A percentile compares a stretch with the other conserved stretches of the same genome.
phyloP scores from a whole-genome alignment of 2,113 vertebrate genomes.

The Aramus guarauna region DNA sequence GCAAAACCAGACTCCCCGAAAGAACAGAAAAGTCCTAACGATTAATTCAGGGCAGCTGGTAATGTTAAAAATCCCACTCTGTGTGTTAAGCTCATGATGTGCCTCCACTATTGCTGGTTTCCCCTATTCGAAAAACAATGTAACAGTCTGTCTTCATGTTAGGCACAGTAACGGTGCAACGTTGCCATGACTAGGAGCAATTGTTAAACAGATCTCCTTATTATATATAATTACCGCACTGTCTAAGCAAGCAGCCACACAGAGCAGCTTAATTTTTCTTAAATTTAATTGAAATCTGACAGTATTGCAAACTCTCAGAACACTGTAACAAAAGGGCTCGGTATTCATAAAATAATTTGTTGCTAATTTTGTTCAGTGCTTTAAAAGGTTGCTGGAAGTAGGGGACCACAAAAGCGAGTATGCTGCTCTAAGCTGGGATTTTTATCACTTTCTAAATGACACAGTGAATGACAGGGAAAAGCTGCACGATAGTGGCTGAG shows the following conservation, averaged over 20 bases:
- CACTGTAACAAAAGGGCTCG: slow-evolving; percentile 54
- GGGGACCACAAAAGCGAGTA: slow-evolving; percentile 67
- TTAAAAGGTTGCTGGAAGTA: slow-evolving; percentile 67
- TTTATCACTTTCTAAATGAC: slow-evolving; percentile 75
- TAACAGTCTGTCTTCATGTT: slow-evolving; percentile 40
- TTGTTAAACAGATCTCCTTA: slow-evolving; percentile 52
- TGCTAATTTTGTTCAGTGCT: slow-evolving; percentile 58
- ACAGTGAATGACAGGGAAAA: slow-evolving; percentile 70
- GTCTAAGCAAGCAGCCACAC: slow-evolving; percentile 69
- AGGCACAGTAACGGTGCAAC: slow-evolving; percentile 6
- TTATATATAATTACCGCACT: slow-evolving; percentile 59
- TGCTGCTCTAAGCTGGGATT: slow-evolving; percentile 61
- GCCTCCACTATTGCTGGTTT: slow-evolving; percentile 45
- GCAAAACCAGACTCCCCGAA: background rate
- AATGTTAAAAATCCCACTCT: slow-evolving; percentile 34
- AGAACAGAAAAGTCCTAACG: background rate
- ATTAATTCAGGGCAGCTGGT: slow-evolving; percentile 9
- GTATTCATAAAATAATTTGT: slow-evolving; percentile 69
- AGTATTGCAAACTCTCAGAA: slow-evolving; percentile 49
- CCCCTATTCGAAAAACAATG: slow-evolving; percentile 44
- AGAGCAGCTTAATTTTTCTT: slow-evolving; percentile 62
- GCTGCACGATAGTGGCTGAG: slow-evolving; percentile 63
- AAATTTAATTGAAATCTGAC: slow-evolving; percentile 62
- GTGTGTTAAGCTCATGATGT: background rate
- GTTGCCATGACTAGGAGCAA: slow-evolving; percentile 56